phyloP scores from a whole-genome alignment of 2,888 invertebrate species.

The Acutogordius australiensis region DNA sequence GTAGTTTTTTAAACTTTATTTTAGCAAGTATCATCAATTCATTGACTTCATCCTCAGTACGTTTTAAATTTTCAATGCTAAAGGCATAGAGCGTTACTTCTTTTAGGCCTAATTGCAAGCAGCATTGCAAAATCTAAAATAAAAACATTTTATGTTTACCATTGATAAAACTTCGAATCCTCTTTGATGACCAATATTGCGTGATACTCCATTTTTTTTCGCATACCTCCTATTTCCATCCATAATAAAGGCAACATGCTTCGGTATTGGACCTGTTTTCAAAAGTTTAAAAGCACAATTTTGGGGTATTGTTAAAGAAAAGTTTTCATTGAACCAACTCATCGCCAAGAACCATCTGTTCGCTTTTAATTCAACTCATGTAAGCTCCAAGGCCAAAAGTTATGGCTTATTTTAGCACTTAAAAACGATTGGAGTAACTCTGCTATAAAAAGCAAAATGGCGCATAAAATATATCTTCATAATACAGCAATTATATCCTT shows the following conservation, averaged over 20 bases:
- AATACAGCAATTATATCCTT: too few species aligned
- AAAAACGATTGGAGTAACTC: too few species aligned
- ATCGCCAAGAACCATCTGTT: too few species aligned
- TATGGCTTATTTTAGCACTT: too few species aligned
- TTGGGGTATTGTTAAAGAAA: conserved; percentile 12
- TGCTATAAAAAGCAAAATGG: too few species aligned
- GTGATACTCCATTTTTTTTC: conserved; percentile 38
- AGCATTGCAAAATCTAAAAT: conserved; percentile 45
- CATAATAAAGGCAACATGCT: conserved; percentile 87
- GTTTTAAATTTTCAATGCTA: conserved; percentile 90
- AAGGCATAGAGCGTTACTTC: conserved; percentile 96
- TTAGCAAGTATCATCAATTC: conserved; percentile 54
- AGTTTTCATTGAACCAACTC: conserved; percentile 13
- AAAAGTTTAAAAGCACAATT: conserved; percentile 12
- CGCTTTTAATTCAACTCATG: too few species aligned
- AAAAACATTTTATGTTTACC: conserved; percentile 18
- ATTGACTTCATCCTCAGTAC: conserved; percentile 43
- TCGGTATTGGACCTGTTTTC: conserved; percentile 46
- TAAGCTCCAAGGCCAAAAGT: too few species aligned
- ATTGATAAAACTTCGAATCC: conserved; percentile 27
- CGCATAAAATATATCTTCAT: too few species aligned
- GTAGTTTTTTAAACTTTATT: conserved; percentile 47
- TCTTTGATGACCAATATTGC: conserved; percentile 42
- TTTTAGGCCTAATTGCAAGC: conserved; percentile 53
- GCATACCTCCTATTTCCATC: conserved; percentile 87